Evolutionary conservation across 2,797 vertebrate species (phyloP).

Genomic region (Pitangus sulphuratus): DNA sequence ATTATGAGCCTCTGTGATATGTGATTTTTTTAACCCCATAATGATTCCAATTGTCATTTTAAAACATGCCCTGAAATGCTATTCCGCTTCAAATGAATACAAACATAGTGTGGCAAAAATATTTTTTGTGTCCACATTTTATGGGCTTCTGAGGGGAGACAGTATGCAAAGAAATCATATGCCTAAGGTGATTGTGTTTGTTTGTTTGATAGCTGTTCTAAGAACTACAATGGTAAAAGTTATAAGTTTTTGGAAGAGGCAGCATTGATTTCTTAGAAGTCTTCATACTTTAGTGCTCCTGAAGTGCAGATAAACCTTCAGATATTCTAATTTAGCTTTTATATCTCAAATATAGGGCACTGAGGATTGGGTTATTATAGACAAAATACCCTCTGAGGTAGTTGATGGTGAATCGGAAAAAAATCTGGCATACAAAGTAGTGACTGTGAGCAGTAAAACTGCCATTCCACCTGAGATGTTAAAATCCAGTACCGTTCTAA

Average conservation of each 20-base stretch:
- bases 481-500: conserved; percentile 71
- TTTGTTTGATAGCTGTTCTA: neutral
- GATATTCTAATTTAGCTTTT: conserved; percentile 85
- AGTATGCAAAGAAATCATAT: neutral
- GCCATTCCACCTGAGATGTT: conserved; percentile 73
- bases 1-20: neutral
- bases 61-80: neutral
- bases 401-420: conserved; percentile 84
- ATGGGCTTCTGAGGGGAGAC: neutral
- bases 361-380: conserved; percentile 90
- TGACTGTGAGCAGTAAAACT: conserved; percentile 81
- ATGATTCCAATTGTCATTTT: neutral
- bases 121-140: neutral
- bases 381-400: conserved; percentile 86
- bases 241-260: neutral
- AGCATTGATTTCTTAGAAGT: conserved; percentile 34
- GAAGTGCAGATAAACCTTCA: conserved; percentile 41
- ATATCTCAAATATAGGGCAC: conserved; percentile 88
- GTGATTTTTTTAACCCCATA: neutral
- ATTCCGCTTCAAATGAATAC: neutral
- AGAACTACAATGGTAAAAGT: neutral
- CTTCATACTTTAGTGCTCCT: conserved; percentile 63
- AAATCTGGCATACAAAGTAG: conserved; percentile 83
- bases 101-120: neutral
- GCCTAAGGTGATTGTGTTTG: neutral